These are phyloP conservation scores for Scolopax mira DNA, from an alignment of 2,113 vertebrate species.

Conservation along the genomic window DNA sequence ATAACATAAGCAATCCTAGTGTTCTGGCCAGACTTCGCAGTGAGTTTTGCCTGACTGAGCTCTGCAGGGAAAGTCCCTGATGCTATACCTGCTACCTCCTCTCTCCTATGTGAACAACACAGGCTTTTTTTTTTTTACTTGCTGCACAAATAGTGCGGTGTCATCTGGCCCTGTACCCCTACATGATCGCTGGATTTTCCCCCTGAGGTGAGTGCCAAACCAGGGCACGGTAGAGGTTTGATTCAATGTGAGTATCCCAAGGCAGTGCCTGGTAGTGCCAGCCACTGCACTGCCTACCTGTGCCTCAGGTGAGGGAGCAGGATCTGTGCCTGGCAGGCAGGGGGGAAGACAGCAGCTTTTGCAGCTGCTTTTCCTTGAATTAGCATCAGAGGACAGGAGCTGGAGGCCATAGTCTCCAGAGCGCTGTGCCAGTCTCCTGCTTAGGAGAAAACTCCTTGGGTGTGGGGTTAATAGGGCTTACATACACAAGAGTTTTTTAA, in stretches of 20 bases:
- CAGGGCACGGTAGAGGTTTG: not conserved
- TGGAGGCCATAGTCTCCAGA: not conserved
- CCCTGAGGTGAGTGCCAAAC: not conserved
- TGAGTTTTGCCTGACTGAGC: not conserved
- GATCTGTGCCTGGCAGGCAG: rapidly evolving
- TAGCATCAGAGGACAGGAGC: not conserved
- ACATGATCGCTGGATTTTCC: not conserved
- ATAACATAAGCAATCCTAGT: not conserved
- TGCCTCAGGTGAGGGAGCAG: not conserved
- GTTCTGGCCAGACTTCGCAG: not conserved
- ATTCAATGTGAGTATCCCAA: not conserved
- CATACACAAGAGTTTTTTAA: rapidly evolving
- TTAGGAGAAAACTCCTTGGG: not conserved
- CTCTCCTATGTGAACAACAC: not conserved
- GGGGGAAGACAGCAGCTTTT: not conserved
- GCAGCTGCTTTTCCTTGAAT: not conserved
- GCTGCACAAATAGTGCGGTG: not conserved
- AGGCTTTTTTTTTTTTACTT: not conserved
- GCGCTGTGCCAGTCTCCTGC: not conserved
- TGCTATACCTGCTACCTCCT: not conserved
- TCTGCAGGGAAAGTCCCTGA: not conserved
- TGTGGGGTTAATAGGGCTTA: not conserved
- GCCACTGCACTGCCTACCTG: rapidly evolving
- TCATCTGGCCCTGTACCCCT: not conserved
- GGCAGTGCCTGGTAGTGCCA: not conserved